Percentiles rank a stretch among this genome's conserved stretches.
Evolutionary conservation across 2,888 invertebrate species (phyloP).

Genomic region (Ramazzottius varieornatus): DNA sequence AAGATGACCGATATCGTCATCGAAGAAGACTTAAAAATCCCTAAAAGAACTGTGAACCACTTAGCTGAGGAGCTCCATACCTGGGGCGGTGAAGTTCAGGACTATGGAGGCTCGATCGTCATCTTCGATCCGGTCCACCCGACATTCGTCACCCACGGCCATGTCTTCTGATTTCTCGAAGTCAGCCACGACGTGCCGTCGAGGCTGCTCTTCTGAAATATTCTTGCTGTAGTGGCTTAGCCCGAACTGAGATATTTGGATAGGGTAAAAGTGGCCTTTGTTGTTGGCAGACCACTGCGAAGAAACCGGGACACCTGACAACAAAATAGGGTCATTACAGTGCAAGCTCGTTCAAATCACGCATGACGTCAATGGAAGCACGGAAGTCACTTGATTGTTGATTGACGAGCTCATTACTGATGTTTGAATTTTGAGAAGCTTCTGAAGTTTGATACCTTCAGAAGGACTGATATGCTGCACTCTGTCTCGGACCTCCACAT

Average conservation of each 20-base stretch:
- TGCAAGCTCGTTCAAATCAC: too few relatives aligned
- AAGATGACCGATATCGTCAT: too few relatives aligned
- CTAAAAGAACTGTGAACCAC: too few relatives aligned
- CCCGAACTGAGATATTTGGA: conserved; percentile 43
- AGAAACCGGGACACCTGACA: conserved; percentile 22
- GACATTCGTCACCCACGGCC: conserved; percentile 42
- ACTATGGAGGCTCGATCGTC: conserved; percentile 31
- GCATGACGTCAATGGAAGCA: too few relatives aligned
- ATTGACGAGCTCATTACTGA: too few relatives aligned
- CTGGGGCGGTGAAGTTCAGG: conserved; percentile 41
- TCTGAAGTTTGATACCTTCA: too few relatives aligned
- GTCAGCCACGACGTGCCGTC: conserved; percentile 44
- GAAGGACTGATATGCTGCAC: conserved; percentile 82
- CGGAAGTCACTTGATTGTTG: too few relatives aligned
- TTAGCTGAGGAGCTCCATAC: too few relatives aligned
- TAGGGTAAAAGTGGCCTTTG: not conserved
- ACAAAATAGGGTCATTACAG: too few relatives aligned
- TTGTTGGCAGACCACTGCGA: conserved; percentile 15
- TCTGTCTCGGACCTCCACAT: conserved; percentile 77
- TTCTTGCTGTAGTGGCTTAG: conserved; percentile 88
- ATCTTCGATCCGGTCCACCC: conserved; percentile 33
- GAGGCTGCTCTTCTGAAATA: conserved; percentile 53
- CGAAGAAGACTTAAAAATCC: too few relatives aligned
- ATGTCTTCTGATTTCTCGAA: conserved; percentile 34
- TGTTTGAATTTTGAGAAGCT: too few relatives aligned